These are phyloP conservation scores for Cyrtodaria siliqua DNA, from an alignment of 2,888 invertebrate genomes.

Conservation along the genomic window DNA sequence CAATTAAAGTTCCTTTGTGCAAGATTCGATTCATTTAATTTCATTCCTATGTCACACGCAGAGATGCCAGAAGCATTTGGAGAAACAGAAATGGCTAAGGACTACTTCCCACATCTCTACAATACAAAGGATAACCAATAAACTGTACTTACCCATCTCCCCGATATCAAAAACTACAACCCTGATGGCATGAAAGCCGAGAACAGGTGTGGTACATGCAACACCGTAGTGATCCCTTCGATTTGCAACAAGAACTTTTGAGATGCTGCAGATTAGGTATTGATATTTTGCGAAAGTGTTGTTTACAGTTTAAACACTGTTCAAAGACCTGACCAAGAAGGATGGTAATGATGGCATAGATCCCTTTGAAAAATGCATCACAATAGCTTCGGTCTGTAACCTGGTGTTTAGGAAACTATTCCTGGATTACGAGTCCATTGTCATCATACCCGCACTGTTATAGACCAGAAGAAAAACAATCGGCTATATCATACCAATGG, in stretches of 20 bases:
- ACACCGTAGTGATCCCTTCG: conserved; percentile 20
- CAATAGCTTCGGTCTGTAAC: too few species aligned
- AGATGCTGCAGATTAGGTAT: conserved; percentile 56
- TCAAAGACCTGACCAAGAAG: neutral
- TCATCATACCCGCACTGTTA: too few species aligned
- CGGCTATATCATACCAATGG: too few species aligned
- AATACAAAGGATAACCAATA: conserved; percentile 18
- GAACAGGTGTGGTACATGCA: conserved; percentile 20
- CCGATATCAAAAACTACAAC: conserved; percentile 17
- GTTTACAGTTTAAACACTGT: neutral
- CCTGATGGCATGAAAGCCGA: conserved; percentile 29
- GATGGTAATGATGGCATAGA: neutral
- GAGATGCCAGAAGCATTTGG: conserved; percentile 27
- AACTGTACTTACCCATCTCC: neutral
- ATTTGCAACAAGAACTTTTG: conserved; percentile 49
- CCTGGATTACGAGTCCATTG: too few species aligned
- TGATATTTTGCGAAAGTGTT: conserved; percentile 10
- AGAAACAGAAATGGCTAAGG: conserved; percentile 31
- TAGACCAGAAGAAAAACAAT: too few species aligned
- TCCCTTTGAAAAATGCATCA: too few species aligned
- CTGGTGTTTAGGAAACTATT: too few species aligned
- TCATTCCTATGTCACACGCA: conserved; percentile 23
- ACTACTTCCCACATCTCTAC: conserved; percentile 25
- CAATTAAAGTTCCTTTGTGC: conserved; percentile 27
- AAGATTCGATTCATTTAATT: conserved; percentile 48